phyloP scores from a whole-genome alignment of 53 echinoderm and acorn worm species.

The Paracentrotus lividus region DNA sequence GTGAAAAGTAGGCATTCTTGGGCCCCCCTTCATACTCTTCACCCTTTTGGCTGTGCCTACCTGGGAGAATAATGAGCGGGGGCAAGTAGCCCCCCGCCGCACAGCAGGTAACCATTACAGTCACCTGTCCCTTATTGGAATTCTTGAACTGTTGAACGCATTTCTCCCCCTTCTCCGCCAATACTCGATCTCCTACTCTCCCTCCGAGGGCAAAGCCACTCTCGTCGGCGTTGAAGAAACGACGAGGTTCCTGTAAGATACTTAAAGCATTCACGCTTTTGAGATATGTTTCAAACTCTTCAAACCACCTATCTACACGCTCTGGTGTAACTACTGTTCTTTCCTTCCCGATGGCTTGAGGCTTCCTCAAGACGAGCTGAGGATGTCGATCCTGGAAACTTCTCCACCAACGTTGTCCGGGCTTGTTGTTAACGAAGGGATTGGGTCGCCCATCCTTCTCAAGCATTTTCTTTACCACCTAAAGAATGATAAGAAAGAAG shows the following conservation, averaged over 20 bases:
- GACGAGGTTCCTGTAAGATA: too few relatives aligned
- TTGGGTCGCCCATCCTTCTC: not conserved
- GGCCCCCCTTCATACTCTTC: not conserved
- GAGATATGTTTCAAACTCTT: too few relatives aligned
- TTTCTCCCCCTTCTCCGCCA: not conserved
- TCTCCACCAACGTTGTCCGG: not conserved
- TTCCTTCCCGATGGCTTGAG: not conserved
- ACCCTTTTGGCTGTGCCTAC: not conserved
- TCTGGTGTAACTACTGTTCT: not conserved
- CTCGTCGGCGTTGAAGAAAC: too few relatives aligned
- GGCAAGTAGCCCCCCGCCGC: not conserved
- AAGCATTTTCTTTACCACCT: not conserved
- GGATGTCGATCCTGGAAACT: not conserved
- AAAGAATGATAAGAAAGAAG: not conserved
- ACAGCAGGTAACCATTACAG: not conserved
- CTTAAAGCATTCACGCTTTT: too few relatives aligned
- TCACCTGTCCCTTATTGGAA: not conserved
- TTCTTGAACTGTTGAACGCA: not conserved
- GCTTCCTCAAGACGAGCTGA: not conserved
- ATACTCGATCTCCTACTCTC: too few relatives aligned
- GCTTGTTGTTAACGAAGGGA: not conserved
- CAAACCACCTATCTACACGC: not conserved
- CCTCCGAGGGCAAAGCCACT: too few relatives aligned
- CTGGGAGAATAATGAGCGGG: not conserved
- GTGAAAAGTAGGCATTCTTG: not conserved